Conservation (phyloP, 2,113 vertebrate genomes). For the Phainopepla nitens region DNA sequence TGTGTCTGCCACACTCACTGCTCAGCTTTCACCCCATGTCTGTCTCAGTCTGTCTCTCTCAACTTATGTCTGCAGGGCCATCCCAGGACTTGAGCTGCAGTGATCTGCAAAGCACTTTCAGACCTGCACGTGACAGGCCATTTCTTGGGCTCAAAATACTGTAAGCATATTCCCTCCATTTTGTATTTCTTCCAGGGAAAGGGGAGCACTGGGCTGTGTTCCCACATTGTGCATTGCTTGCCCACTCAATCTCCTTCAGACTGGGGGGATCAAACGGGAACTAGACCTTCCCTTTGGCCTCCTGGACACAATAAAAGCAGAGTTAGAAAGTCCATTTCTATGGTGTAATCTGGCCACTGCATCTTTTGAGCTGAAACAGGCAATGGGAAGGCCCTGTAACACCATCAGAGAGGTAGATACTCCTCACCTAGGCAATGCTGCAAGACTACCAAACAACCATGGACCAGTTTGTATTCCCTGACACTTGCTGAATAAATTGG, state of each 20-base stretch:
- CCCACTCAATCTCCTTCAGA: background rate
- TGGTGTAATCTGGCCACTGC: background rate
- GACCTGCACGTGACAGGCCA: background rate
- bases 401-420: background rate
- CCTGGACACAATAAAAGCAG: background rate
- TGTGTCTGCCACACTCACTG: rapidly evolving
- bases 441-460: background rate
- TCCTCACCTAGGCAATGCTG: background rate
- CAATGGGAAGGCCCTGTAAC: background rate
- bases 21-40: background rate
- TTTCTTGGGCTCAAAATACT: background rate
- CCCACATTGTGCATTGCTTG: background rate
- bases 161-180: background rate
- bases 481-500: background rate
- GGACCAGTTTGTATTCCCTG: background rate
- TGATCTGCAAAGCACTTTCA: background rate
- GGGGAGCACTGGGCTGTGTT: background rate
- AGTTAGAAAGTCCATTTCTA: background rate
- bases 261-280: rapidly evolving
- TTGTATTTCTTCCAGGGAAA: background rate
- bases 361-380: background rate
- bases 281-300: background rate
- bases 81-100: background rate
- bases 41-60: background rate
- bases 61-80: background rate